Percentiles rank a stretch among this genome's conserved stretches.
These are phyloP conservation scores for Notothenia coriiceps DNA, from an alignment of 2,113 vertebrate species.

Conservation along the genomic window DNA sequence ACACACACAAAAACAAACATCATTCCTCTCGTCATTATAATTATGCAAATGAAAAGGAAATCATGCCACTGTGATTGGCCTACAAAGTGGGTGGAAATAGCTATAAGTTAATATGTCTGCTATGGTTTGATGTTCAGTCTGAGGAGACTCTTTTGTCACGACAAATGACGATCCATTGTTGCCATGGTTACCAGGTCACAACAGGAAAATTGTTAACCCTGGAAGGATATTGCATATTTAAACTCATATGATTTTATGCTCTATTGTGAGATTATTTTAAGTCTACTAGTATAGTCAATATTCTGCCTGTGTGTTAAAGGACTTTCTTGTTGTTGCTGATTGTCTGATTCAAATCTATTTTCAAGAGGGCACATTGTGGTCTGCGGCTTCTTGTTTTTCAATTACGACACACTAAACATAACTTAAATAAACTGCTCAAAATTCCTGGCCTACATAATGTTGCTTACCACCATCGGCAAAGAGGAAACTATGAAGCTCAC, in stretches of 20 bases:
- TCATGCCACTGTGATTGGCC: constrained; percentile 28
- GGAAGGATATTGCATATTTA: constrained; percentile 20
- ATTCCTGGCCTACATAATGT: background rate
- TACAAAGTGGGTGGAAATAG: constrained; percentile 28
- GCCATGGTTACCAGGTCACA: constrained; percentile 60
- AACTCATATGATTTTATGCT: background rate
- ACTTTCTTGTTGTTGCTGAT: background rate
- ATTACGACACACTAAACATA: background rate
- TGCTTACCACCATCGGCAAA: background rate
- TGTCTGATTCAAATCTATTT: background rate
- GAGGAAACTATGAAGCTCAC: background rate
- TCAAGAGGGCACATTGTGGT: background rate
- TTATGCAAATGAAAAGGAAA: constrained; percentile 45
- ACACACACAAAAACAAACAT: background rate
- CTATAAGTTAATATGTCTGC: constrained; percentile 26
- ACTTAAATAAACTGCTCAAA: background rate
- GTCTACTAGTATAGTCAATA: background rate
- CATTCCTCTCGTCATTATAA: constrained; percentile 20
- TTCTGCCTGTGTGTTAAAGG: background rate
- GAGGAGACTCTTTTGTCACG: background rate
- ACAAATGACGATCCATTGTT: constrained; percentile 52
- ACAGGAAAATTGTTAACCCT: constrained; percentile 31
- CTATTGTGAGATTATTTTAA: background rate
- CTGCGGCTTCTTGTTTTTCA: background rate
- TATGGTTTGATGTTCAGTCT: constrained; percentile 40